Conservation (phyloP, 2,113 vertebrate species). For the Lethenteron reissneri region DNA sequence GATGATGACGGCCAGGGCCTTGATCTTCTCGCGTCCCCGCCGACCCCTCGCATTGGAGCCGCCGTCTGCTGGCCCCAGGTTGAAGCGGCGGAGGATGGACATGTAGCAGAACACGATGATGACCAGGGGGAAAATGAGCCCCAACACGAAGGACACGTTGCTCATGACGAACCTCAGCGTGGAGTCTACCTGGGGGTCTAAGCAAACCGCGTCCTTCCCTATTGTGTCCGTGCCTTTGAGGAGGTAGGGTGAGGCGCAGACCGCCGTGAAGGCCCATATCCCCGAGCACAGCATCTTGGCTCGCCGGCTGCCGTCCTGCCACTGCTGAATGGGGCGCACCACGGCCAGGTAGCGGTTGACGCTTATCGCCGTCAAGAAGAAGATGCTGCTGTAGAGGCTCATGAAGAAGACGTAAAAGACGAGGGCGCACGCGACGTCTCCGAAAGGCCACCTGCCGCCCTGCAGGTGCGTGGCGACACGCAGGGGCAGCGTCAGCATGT, state of each 20-base stretch:
- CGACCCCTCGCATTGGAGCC: too few species aligned
- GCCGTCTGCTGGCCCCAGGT: too few species aligned
- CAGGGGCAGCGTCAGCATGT: conserved; percentile 50
- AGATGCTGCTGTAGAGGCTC: conserved; percentile 65
- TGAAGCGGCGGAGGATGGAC: too few species aligned
- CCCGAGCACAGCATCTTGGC: conserved; percentile 8
- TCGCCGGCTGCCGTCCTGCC: conserved; percentile 7
- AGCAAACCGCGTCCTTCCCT: too few species aligned
- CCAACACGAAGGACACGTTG: too few species aligned
- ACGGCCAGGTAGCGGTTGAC: conserved; percentile 64
- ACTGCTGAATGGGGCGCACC: conserved; percentile 39
- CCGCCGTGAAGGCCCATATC: conserved; percentile 11
- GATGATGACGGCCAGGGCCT: too few species aligned
- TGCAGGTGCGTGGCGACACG: conserved; percentile 27
- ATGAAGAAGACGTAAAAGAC: conserved; percentile 40
- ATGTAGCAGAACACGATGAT: too few species aligned
- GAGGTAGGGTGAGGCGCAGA: neutral
- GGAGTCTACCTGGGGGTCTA: too few species aligned
- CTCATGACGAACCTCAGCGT: too few species aligned
- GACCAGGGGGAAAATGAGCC: too few species aligned
- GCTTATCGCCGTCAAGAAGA: conserved; percentile 57
- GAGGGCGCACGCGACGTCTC: conserved; percentile 36
- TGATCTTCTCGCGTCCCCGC: too few species aligned
- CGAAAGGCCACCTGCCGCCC: conserved; percentile 29
- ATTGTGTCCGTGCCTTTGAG: too few species aligned